Percentiles rank a stretch among this genome's conserved stretches.
These are phyloP conservation scores for Cryptocheilus praepositus DNA, from an alignment of 2,888 invertebrate species.

Conservation along the genomic window DNA sequence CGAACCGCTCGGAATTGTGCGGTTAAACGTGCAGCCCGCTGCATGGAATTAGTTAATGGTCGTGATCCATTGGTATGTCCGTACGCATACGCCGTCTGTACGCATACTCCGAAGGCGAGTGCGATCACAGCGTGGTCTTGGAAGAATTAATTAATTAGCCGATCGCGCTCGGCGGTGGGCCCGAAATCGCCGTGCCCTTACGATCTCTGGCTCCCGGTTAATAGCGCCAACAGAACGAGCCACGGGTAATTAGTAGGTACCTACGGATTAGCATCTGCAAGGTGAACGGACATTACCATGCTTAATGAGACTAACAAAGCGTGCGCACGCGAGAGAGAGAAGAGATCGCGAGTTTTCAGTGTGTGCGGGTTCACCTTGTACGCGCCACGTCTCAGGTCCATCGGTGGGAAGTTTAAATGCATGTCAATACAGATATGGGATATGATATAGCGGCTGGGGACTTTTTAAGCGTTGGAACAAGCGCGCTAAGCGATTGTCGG, in stretches of 20 bases:
- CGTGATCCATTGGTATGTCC: too few relatives aligned
- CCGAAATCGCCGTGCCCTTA: conserved; percentile 55
- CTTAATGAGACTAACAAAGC: conserved; percentile 59
- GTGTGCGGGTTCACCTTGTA: conserved; percentile 39
- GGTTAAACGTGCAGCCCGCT: too few relatives aligned
- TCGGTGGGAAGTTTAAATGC: conserved; percentile 46
- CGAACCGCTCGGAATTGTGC: too few relatives aligned
- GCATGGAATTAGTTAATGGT: neutral
- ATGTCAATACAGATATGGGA: neutral
- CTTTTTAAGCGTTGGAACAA: too few relatives aligned
- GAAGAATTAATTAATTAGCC: conserved; percentile 70
- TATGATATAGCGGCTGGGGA: too few relatives aligned
- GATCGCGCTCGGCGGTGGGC: conserved; percentile 62
- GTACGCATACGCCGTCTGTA: too few relatives aligned
- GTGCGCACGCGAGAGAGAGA: conserved; percentile 13
- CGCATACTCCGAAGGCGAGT: too few relatives aligned
- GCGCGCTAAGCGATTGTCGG: too few relatives aligned
- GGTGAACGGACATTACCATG: conserved; percentile 61
- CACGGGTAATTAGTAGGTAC: conserved; percentile 71
- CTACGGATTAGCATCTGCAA: conserved; percentile 64
- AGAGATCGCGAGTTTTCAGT: conserved; percentile 35
- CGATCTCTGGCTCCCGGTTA: conserved; percentile 30
- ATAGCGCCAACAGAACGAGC: conserved; percentile 53
- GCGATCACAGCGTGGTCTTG: conserved; percentile 24
- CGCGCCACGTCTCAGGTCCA: conserved; percentile 47